A percentile compares a stretch with the other conserved stretches of the same genome.
phyloP scores from a whole-genome alignment of 2,888 invertebrate genomes.

The Drosophila aldrichi region DNA sequence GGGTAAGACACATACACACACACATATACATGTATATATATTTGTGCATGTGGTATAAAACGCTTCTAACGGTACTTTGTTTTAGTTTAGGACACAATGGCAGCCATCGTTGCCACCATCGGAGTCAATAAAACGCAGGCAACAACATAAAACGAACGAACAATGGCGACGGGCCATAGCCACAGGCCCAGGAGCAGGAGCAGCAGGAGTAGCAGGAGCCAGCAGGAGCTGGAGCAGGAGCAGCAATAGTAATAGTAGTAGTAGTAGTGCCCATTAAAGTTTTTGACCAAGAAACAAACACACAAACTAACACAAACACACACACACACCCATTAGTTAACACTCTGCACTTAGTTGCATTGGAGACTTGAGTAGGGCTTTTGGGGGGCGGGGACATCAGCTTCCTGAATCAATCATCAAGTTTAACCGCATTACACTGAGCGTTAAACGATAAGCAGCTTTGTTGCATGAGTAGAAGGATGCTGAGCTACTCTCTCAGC shows the following conservation, averaged over 20 bases:
- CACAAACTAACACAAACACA: neutral
- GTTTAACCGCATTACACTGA: conserved; percentile 77
- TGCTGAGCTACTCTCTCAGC: conserved; percentile 40
- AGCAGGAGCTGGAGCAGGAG: no score
- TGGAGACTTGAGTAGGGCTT: neutral
- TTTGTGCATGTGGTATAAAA: conserved; percentile 30
- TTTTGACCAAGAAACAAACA: conserved; percentile 60
- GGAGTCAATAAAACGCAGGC: conserved; percentile 80
- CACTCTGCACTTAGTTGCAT: conserved; percentile 71
- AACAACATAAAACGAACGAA: conserved; percentile 71
- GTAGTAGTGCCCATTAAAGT: conserved; percentile 50
- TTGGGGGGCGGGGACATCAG: neutral
- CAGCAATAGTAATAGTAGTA: neutral
- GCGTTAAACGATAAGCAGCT: conserved; percentile 79
- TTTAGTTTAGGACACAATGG: conserved; percentile 77
- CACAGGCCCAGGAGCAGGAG: neutral
- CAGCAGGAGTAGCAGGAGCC: neutral
- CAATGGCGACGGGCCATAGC: conserved; percentile 62
- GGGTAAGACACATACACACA: conserved; percentile 2
- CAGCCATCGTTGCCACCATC: conserved; percentile 56
- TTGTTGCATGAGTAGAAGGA: conserved; percentile 53
- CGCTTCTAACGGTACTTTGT: conserved; percentile 76
- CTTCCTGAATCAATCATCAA: conserved; percentile 70
- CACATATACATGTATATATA: neutral
- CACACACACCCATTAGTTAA: conserved; percentile 20